Conservation (phyloP, 2,888 invertebrate species). For the Cosmia pyralina region DNA sequence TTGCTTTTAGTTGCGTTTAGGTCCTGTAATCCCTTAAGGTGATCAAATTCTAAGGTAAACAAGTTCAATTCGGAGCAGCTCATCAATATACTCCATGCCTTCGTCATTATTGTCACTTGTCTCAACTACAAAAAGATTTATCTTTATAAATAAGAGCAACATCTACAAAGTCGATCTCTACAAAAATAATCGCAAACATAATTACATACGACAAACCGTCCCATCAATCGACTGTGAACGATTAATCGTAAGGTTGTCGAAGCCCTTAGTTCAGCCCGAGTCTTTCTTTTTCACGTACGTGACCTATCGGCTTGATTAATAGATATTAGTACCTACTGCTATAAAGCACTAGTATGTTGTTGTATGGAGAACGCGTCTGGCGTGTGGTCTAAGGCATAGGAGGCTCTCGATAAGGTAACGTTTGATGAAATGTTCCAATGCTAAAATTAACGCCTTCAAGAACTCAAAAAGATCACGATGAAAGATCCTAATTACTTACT, state of each 20-base stretch:
- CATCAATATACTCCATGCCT: not conserved
- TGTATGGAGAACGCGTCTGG: slow-evolving; percentile 47
- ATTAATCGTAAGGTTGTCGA: slow-evolving; percentile 57
- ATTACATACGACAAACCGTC: slow-evolving; percentile 57
- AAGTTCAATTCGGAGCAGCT: too few species aligned
- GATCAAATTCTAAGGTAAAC: too few species aligned
- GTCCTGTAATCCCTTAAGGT: too few species aligned
- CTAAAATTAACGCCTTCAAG: too few species aligned
- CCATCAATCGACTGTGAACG: slow-evolving; percentile 53
- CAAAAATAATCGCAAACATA: slow-evolving; percentile 55
- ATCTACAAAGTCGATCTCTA: slow-evolving; percentile 16
- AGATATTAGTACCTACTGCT: slow-evolving; percentile 72
- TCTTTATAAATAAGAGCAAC: not conserved
- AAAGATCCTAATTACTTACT: too few species aligned
- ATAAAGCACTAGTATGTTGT: slow-evolving; percentile 69
- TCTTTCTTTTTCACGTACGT: slow-evolving; percentile 69
- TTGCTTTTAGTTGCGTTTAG: too few species aligned
- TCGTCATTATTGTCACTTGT: not conserved
- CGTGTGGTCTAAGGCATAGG: slow-evolving; percentile 48
- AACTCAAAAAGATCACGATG: too few species aligned
- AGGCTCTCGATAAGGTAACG: not conserved
- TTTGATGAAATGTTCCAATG: not conserved
- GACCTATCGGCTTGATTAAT: slow-evolving; percentile 80
- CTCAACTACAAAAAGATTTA: not conserved
- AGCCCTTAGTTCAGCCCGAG: slow-evolving; percentile 33